phyloP scores from a whole-genome alignment of 2,113 vertebrate species.

The Sardina pilchardus region DNA sequence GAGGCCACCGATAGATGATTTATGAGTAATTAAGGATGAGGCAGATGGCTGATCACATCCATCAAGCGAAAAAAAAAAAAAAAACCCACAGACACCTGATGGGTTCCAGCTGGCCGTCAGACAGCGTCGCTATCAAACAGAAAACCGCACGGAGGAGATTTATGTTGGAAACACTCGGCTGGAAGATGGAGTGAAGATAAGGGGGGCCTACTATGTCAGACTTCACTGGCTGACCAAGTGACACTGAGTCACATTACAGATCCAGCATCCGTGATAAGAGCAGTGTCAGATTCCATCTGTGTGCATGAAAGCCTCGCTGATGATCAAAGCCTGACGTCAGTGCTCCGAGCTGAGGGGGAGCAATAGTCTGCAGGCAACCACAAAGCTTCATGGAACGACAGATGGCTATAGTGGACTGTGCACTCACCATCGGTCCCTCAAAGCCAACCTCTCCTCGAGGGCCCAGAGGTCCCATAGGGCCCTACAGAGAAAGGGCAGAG shows the following conservation, averaged over 20 bases:
- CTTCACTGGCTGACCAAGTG: too few relatives aligned
- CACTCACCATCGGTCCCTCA: constrained; percentile 80
- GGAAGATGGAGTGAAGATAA: too few relatives aligned
- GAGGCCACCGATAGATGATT: too few relatives aligned
- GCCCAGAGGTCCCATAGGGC: constrained; percentile 68
- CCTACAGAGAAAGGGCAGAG: constrained; percentile 68
- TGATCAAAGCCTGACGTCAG: background rate
- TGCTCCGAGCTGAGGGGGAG: background rate
- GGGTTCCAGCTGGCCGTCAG: too few relatives aligned
- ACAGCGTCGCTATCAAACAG: too few relatives aligned
- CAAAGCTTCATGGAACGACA: background rate
- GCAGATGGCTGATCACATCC: too few relatives aligned
- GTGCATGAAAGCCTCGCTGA: background rate
- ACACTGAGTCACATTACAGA: background rate
- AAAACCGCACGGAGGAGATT: too few relatives aligned
- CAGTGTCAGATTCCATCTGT: background rate
- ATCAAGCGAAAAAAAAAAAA: too few relatives aligned
- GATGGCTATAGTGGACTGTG: constrained; percentile 4
- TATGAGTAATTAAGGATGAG: too few relatives aligned
- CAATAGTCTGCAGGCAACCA: background rate
- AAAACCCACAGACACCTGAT: too few relatives aligned
- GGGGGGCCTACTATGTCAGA: too few relatives aligned
- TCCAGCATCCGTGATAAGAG: background rate
- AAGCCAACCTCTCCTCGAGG: constrained; percentile 75
- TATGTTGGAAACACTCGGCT: too few relatives aligned